Conservation (phyloP, 2,888 invertebrate species). For the Onchidella celtica region DNA sequence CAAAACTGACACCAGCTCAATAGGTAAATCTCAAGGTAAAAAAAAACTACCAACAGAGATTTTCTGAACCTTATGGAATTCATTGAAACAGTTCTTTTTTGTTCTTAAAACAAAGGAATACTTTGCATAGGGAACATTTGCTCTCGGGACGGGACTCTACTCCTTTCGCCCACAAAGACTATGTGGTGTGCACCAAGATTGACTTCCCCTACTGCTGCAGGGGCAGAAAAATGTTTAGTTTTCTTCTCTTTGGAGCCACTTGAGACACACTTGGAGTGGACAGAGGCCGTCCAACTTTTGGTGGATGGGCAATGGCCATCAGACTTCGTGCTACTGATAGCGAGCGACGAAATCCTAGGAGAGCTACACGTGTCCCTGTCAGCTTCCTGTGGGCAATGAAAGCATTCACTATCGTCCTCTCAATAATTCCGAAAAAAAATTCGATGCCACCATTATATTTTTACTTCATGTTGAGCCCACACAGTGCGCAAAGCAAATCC, state of each 20-base stretch:
- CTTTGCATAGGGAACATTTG: slow-evolving; percentile 26
- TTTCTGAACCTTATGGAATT: not conserved
- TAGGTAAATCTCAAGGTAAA: not conserved
- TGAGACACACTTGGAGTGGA: not conserved
- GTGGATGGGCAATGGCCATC: slow-evolving; percentile 7
- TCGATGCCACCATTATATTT: slow-evolving; percentile 26
- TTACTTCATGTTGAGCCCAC: slow-evolving; percentile 28
- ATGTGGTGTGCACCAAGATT: slow-evolving; percentile 14
- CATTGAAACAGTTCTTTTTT: slow-evolving; percentile 24
- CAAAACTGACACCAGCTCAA: not conserved
- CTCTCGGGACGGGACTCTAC: slow-evolving; percentile 8
- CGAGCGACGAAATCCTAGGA: slow-evolving; percentile 4
- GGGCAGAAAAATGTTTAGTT: slow-evolving; percentile 2
- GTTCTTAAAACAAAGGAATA: slow-evolving; percentile 25
- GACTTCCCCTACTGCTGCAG: not conserved
- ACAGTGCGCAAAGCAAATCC: slow-evolving; percentile 47
- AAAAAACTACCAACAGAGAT: not conserved
- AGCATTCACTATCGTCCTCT: slow-evolving; percentile 23
- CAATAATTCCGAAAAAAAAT: slow-evolving; percentile 20
- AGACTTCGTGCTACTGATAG: not conserved
- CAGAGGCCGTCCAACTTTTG: slow-evolving; percentile 5
- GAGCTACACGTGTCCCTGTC: not conserved
- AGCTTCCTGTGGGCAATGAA: slow-evolving; percentile 9
- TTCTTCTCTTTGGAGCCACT: not conserved
- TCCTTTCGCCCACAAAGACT: not conserved